Conservation (phyloP, 1,140 invertebrate species). For the Alviniconcha marisindica region DNA sequence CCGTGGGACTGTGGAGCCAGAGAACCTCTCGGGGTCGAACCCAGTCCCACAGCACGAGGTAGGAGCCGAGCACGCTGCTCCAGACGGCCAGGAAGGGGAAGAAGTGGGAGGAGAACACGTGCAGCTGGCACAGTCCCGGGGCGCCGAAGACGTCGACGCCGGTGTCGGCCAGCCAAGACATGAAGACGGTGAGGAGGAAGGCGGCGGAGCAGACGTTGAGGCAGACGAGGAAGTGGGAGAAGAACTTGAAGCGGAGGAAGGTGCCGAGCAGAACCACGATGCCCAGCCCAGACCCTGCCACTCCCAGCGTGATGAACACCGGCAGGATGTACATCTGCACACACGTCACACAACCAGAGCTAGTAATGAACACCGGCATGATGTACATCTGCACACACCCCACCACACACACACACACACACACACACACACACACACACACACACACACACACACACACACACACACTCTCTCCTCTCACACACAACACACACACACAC, state of each 20-base stretch:
- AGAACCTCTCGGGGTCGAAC: constrained; percentile 32
- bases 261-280: constrained; percentile 52
- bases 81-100: constrained; percentile 63
- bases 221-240: constrained; percentile 58
- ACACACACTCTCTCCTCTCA: too few species aligned
- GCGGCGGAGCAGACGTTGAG: constrained; percentile 52
- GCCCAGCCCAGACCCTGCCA: constrained; percentile 40
- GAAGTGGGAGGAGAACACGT: constrained; percentile 62
- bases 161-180: constrained; percentile 58
- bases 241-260: constrained; percentile 56
- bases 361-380: too few species aligned
- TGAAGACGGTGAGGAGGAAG: constrained; percentile 57
- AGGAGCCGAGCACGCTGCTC: constrained; percentile 49
- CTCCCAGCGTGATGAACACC: constrained; percentile 46
- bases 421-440: too few species aligned
- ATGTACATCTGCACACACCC: too few species aligned
- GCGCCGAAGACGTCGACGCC: constrained; percentile 57
- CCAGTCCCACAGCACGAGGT: constrained; percentile 47
- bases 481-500: too few species aligned
- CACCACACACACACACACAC: too few species aligned
- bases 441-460: too few species aligned
- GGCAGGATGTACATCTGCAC: constrained; percentile 54
- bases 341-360: too few species aligned
- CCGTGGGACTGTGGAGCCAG: constrained; percentile 45
- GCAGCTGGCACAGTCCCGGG: constrained; percentile 56